Base-by-base conservation (phyloP, 2,797 vertebrate genomes). In the Heliangelus exortis region DNA sequence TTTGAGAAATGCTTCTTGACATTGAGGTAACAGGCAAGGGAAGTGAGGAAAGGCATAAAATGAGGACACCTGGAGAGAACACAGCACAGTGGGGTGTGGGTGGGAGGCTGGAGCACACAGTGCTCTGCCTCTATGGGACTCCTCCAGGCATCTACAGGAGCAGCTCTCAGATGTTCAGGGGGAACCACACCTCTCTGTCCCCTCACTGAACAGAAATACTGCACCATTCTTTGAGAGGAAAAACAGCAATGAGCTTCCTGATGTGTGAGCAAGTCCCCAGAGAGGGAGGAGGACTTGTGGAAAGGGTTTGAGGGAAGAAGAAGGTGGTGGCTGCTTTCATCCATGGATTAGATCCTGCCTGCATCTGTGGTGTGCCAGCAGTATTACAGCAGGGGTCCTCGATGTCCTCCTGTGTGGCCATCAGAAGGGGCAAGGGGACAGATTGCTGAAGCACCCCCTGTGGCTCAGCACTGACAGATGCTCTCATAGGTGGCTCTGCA, bases 1-100 rank as follows among this genome's bases (percentile, higher is more conserved):
- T 92, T 90, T 67, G 63, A 75, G 69, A 81, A 89, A 48, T 33
- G 31, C 25, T 88, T 84, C 73, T 48, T 92, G 63, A 89, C 51
- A 54, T 5, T 78, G 62, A 58, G 33, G 28, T 79, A 29, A 75
- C 53, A 4, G 47, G 16, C 21, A 61, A 54, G 43, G 51, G 47
- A 84, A 54, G 54, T 65, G 74, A 78, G 34, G 39, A 65, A 89
- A 85, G 63, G 39, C 16, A 43, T 19, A 77, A 59, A 57, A 9
- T 0, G 0, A 78, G 19, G 54, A 47, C 0, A 1, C 36, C 59
- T 87, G 63, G 63, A 82, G 79, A 73, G 78, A 84, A 65, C 12
- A 62, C 3, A 22, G 41, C 54, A 20, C 26, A 20, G 19, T 4
- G 3, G 12, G 31, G 21, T 25, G 82, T 14, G 22, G n/a, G 48